A percentile compares a stretch with the other conserved stretches of the same genome.
Conservation (phyloP, 2,113 vertebrate genomes). For the Bolborhynchus lineola region DNA sequence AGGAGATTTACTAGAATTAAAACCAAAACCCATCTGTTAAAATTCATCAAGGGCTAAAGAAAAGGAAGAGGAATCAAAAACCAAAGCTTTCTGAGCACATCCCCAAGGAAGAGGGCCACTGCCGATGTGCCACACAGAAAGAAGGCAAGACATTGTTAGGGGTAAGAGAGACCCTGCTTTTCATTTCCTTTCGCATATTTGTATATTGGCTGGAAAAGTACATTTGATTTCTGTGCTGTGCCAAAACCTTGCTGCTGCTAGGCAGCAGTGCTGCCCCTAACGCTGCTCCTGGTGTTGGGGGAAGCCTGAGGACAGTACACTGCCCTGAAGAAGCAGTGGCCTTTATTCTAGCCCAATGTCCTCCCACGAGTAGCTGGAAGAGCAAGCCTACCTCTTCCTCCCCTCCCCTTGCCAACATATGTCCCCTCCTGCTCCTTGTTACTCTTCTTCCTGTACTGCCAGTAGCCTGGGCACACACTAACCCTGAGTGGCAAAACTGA, state of each 20-base stretch:
- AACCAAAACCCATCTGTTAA: accelerated
- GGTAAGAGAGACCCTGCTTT: background rate
- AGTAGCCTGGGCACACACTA: background rate
- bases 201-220: background rate
- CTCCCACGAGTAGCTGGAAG: background rate
- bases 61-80: background rate
- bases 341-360: background rate
- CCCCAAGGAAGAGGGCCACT: background rate
- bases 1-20: background rate
- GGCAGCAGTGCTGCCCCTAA: background rate
- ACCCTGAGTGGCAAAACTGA: accelerated
- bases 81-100: background rate
- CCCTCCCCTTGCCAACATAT: accelerated
- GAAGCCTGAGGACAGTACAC: background rate
- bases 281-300: background rate
- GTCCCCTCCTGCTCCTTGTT: background rate
- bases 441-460: background rate
- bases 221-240: background rate
- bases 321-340: background rate
- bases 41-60: background rate
- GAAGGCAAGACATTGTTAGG: background rate
- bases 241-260: background rate
- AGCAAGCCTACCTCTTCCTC: background rate
- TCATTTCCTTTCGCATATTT: background rate
- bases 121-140: background rate